Evolutionary conservation across 2,113 vertebrate species (phyloP), one percentile per base, ranked within the genome.

Genomic region (Ranitomeya imitator): DNA sequence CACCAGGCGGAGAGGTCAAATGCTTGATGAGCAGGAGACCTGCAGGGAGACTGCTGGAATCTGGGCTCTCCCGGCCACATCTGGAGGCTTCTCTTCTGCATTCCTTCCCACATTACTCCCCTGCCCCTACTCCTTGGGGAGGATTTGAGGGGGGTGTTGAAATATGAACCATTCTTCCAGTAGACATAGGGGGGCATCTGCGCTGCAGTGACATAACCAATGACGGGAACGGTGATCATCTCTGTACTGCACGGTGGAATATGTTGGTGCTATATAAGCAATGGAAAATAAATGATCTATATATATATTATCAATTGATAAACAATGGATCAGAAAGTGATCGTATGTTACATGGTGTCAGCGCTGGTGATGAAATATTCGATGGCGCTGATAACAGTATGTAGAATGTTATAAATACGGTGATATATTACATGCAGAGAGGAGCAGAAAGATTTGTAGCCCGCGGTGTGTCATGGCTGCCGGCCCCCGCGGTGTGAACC

Each of bases 1-100:
- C n/a, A 61, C 12, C 37, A 63, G 92, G 91, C 90, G 61, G 90
- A 85, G 90, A 92, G 92, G 92, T 91, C 91, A 91, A 86, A 89
- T 61, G 86, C 59, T 73, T 23, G 63, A 86, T 89, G 80, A 86
- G 86, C 90, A 85, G 0, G 2, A 90, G 90, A 18, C 19, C 90
- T 89, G 91, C 26, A 82, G 86, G 14, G 1, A 83, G 54, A 73
- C 79, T 88, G 91, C 90, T 67, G 92, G 92, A 93, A 93, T 92
- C 52, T 60, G 69, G 81, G 55, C 77, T 88, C 85, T 11, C 65
- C 61, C 71, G 5, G 18, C 63, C 76, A 88, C 87, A 90, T 92
- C 91, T 90, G 91, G 91, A 89, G 90, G 80, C 89, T 92, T 89
- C 86, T 89, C 51, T 73, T 23, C 79, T 74, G 63, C 90, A 79